These are phyloP conservation scores for Phymorhynchus buccinoides DNA, from an alignment of 1,140 invertebrate genomes.

Conservation along the genomic window DNA sequence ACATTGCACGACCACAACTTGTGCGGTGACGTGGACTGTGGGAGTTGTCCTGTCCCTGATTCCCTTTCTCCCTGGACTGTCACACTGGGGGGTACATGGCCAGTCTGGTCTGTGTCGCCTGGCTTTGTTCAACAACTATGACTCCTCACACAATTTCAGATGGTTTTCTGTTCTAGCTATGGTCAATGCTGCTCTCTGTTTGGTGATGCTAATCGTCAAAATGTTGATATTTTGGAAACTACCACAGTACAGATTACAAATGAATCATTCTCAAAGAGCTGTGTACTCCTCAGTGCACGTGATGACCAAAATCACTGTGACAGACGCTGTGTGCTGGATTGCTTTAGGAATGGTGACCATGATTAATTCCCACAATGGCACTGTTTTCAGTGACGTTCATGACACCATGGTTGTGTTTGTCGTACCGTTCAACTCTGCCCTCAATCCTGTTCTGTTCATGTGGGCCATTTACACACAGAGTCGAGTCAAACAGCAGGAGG, in stretches of 20 bases:
- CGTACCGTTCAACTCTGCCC: no score
- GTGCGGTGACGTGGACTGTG: background rate
- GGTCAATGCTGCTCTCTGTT: background rate
- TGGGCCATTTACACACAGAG: no score
- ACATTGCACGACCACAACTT: background rate
- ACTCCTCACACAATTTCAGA: background rate
- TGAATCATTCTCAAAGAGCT: background rate
- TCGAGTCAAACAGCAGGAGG: no score
- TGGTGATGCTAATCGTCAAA: background rate
- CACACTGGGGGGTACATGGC: background rate
- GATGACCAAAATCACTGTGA: background rate
- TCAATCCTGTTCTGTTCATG: no score
- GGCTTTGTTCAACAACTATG: background rate
- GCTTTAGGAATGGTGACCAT: no score
- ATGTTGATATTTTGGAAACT: background rate
- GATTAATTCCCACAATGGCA: no score
- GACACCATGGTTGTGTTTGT: no score
- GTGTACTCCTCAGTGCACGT: background rate
- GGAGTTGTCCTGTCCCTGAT: background rate
- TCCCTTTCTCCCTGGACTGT: background rate
- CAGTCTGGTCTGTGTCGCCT: background rate
- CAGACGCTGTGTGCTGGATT: background rate
- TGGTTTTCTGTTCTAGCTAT: background rate
- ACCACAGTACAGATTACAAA: background rate
- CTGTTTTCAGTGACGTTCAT: no score